These are phyloP conservation scores for Clarias laeviceps DNA, from an alignment of 2,797 vertebrate species.

Conservation along the genomic window DNA sequence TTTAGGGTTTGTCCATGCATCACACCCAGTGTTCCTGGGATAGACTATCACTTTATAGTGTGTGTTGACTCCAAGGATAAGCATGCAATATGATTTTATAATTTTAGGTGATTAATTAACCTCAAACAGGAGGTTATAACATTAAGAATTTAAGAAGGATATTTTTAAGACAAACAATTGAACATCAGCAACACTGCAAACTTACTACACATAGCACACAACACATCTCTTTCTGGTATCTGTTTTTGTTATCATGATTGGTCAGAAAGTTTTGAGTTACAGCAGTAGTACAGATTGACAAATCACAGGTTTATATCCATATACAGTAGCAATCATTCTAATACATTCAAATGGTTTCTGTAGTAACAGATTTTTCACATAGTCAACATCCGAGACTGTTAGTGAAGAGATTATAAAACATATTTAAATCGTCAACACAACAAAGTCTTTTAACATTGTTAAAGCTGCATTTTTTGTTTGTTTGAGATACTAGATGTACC, in stretches of 20 bases:
- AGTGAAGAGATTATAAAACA: neutral
- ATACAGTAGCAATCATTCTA: neutral
- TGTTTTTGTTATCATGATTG: slow-evolving; percentile 1
- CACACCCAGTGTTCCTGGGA: neutral
- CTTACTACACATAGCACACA: neutral
- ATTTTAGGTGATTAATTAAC: neutral
- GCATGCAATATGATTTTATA: neutral
- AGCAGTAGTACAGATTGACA: neutral
- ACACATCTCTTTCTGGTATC: neutral
- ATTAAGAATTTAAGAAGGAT: neutral
- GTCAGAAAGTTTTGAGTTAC: neutral
- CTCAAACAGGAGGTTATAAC: neutral
- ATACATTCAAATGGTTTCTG: neutral
- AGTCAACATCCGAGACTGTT: neutral
- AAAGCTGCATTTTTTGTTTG: no score
- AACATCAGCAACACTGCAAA: neutral
- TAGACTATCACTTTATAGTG: neutral
- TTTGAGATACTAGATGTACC: no score
- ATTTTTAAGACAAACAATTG: no score
- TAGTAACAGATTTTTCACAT: neutral
- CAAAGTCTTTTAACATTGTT: neutral
- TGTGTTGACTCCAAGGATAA: neutral
- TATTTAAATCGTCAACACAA: neutral
- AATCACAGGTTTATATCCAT: neutral
- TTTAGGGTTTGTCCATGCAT: neutral